Conservation (phyloP, 2,113 vertebrate species). For the Terrapene triunguis region DNA sequence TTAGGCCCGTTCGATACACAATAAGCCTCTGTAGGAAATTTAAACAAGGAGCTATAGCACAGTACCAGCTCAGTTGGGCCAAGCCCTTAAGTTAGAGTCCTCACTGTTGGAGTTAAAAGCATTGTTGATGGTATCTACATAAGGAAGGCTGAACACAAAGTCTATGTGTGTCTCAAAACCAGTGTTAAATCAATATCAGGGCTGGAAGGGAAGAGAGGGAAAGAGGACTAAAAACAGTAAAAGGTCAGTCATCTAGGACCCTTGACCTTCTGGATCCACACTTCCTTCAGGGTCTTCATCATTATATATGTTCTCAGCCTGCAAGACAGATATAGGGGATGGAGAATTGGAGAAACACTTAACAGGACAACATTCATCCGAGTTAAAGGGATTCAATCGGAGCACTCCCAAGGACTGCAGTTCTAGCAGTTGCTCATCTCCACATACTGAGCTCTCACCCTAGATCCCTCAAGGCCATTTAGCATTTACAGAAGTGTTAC, state of each 20-base stretch:
- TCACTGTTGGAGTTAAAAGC: conserved; percentile 50
- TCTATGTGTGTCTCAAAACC: conserved; percentile 80
- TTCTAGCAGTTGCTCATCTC: not conserved
- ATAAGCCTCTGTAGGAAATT: conserved; percentile 61
- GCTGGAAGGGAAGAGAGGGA: conserved; percentile 70
- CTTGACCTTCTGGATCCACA: conserved; percentile 93
- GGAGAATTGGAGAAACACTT: not conserved
- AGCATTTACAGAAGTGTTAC: not conserved
- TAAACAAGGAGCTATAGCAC: conserved; percentile 41
- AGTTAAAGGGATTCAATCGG: not conserved
- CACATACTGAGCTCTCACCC: accelerated
- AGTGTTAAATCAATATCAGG: conserved; percentile 77
- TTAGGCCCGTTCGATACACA: conserved; percentile 20
- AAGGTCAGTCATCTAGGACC: conserved; percentile 76
- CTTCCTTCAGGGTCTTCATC: conserved; percentile 97
- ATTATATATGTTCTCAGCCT: conserved; percentile 99
- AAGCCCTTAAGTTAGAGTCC: conserved; percentile 46
- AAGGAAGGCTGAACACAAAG: conserved; percentile 71
- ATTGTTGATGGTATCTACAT: conserved; percentile 54
- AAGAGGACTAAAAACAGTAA: conserved; percentile 54
- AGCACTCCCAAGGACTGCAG: not conserved
- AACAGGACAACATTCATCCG: accelerated
- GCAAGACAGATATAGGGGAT: conserved; percentile 40
- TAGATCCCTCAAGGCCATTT: not conserved
- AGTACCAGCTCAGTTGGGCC: conserved; percentile 23